These are phyloP conservation scores for Parazoanthus swiftii DNA, from an alignment of 92 coral and sea anemone species.

Conservation along the genomic window DNA sequence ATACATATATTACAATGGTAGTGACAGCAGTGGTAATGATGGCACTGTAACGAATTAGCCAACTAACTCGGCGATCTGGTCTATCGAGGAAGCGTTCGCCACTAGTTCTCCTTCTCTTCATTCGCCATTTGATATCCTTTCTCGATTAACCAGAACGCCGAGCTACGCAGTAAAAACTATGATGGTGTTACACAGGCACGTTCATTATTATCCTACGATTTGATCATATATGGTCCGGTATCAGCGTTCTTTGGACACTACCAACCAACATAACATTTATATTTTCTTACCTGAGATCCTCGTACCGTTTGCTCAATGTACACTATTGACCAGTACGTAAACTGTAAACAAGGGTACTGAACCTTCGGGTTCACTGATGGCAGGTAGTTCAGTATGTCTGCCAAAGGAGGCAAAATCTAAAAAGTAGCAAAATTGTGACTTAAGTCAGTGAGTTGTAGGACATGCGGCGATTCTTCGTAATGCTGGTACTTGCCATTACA, in stretches of 20 bases:
- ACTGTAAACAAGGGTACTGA: constrained; percentile 89
- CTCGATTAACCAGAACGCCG: no score
- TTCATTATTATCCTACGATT: neutral
- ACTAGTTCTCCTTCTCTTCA: no score
- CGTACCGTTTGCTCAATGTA: constrained; percentile 90
- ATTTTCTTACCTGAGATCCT: constrained; percentile 78
- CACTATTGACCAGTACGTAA: constrained; percentile 88
- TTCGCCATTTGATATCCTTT: no score
- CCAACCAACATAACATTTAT: neutral
- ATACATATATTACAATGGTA: no score
- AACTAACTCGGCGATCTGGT: no score
- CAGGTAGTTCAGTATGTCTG: constrained; percentile 79
- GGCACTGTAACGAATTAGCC: no score
- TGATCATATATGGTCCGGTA: neutral
- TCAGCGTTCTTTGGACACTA: neutral
- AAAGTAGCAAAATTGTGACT: neutral
- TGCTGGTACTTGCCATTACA: neutral
- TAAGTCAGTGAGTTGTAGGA: neutral
- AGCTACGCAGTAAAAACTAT: neutral
- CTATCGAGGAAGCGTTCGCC: no score
- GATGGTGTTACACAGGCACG: neutral
- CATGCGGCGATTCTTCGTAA: no score
- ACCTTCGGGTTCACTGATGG: constrained; percentile 88
- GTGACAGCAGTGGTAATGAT: no score
- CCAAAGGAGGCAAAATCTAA: constrained; percentile 95